Percentiles rank a stretch among this genome's conserved stretches.
phyloP scores from a whole-genome alignment of 2,888 invertebrate species.

The Athalia rosae region DNA sequence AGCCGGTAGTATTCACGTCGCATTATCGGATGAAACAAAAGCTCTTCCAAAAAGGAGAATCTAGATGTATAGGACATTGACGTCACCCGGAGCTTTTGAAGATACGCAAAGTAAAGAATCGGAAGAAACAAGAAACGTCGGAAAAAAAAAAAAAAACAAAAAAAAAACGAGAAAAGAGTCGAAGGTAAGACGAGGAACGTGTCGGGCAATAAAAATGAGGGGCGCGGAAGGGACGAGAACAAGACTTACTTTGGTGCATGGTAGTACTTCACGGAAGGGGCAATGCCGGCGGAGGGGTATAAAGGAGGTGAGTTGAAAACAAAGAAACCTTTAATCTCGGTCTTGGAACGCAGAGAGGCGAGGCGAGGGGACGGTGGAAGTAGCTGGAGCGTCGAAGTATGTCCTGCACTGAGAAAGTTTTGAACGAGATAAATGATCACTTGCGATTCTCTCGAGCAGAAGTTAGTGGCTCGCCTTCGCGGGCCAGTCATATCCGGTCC shows the following conservation, averaged over 20 bases:
- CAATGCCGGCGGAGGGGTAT: too few species aligned
- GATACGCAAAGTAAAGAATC: too few species aligned
- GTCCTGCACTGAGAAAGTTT: slow-evolving; percentile 6
- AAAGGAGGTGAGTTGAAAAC: slow-evolving; percentile 20
- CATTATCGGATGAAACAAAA: too few species aligned
- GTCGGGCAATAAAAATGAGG: slow-evolving; percentile 9
- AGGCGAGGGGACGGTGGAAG: too few species aligned
- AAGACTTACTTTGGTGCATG: slow-evolving; percentile 5
- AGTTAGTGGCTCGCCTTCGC: slow-evolving; percentile 28
- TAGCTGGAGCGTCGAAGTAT: slow-evolving; percentile 21
- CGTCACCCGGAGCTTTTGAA: too few species aligned
- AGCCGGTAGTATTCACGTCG: too few species aligned
- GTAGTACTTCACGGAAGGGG: slow-evolving; percentile 1
- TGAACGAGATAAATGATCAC: slow-evolving; percentile 40
- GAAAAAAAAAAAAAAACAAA: background rate
- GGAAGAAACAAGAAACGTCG: background rate
- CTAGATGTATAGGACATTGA: too few species aligned
- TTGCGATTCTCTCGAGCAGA: slow-evolving; percentile 30
- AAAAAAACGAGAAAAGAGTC: slow-evolving; percentile 1
- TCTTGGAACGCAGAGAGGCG: background rate
- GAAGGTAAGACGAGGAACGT: slow-evolving; percentile 29
- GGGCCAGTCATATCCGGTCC: slow-evolving; percentile 41
- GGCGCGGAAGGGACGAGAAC: background rate
- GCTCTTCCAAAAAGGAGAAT: too few species aligned
- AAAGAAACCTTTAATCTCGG: slow-evolving; percentile 25